Conservation (phyloP, 2,888 invertebrate species). For the Sialis lutaria region DNA sequence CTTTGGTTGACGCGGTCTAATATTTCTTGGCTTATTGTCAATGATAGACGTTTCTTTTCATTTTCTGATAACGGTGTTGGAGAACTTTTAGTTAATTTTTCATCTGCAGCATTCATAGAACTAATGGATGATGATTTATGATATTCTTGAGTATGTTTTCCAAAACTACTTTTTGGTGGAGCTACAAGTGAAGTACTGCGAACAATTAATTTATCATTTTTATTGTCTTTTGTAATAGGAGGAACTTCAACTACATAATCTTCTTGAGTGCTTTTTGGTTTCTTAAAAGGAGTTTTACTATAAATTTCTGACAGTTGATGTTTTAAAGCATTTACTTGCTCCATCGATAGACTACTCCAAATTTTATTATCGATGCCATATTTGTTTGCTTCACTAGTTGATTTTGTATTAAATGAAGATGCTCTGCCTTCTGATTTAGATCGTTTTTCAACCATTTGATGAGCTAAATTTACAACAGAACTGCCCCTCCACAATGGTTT, state of each 20-base stretch:
- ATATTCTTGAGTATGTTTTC: slow-evolving; percentile 21
- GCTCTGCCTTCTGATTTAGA: slow-evolving; percentile 26
- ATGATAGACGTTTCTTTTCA: slow-evolving; percentile 55
- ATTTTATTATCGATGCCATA: slow-evolving; percentile 55
- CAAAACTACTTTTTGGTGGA: slow-evolving; percentile 22
- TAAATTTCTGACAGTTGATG: slow-evolving; percentile 69
- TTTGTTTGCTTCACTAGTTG: slow-evolving; percentile 15
- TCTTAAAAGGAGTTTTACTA: slow-evolving; percentile 28
- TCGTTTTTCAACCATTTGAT: slow-evolving; percentile 44
- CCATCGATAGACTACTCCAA: slow-evolving; percentile 70
- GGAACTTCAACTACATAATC: slow-evolving; percentile 47
- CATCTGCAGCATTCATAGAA: slow-evolving; percentile 27
- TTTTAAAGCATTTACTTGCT: slow-evolving; percentile 65
- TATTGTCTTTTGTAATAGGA: slow-evolving; percentile 13
- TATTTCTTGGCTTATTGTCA: slow-evolving; percentile 55
- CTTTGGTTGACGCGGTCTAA: slow-evolving; percentile 41
- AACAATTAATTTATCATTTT: slow-evolving; percentile 28
- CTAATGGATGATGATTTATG: slow-evolving; percentile 38
- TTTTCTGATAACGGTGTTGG: slow-evolving; percentile 34
- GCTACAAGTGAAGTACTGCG: slow-evolving; percentile 37
- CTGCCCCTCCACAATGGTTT: slow-evolving; percentile 72
- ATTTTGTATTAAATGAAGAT: slow-evolving; percentile 11
- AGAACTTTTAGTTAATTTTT: slow-evolving; percentile 30
- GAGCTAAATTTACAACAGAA: slow-evolving; percentile 65
- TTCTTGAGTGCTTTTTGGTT: slow-evolving; percentile 21